Conservation (phyloP, 2,888 invertebrate species). For the Acholoe squamosa region DNA sequence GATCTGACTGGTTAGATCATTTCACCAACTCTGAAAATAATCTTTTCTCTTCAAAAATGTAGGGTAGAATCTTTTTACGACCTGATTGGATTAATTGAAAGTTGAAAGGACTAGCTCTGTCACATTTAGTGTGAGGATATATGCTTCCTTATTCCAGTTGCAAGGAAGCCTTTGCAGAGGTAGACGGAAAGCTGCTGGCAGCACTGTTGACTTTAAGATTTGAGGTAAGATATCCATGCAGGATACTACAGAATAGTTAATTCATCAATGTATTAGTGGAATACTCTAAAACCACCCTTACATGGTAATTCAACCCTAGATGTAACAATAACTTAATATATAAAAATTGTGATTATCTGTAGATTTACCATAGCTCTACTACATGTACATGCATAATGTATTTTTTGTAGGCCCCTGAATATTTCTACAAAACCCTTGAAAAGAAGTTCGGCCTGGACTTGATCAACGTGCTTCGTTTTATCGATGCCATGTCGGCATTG, state of each 20-base stretch:
- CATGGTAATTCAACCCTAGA: no score
- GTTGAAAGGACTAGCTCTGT: no score
- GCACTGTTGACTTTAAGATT: neutral
- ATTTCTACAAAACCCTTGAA: constrained; percentile 54
- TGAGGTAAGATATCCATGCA: neutral
- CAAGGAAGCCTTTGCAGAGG: neutral
- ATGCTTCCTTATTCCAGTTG: neutral
- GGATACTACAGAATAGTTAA: no score
- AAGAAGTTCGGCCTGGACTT: constrained; percentile 15
- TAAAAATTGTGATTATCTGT: no score
- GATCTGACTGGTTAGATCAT: no score
- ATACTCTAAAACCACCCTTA: no score
- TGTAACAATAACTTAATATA: neutral
- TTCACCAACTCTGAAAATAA: no score
- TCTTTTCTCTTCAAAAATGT: no score
- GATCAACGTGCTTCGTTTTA: neutral
- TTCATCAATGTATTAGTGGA: no score
- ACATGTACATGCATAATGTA: neutral
- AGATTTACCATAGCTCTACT: neutral
- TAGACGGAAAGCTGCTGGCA: constrained; percentile 20
- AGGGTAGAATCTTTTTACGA: no score
- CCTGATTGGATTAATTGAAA: no score
- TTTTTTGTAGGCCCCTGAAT: constrained; percentile 52
- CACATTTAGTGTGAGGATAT: no score
- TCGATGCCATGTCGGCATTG: constrained; percentile 23